Base-by-base conservation (phyloP, 2,888 invertebrate genomes). In the Heliconius charithonia region DNA sequence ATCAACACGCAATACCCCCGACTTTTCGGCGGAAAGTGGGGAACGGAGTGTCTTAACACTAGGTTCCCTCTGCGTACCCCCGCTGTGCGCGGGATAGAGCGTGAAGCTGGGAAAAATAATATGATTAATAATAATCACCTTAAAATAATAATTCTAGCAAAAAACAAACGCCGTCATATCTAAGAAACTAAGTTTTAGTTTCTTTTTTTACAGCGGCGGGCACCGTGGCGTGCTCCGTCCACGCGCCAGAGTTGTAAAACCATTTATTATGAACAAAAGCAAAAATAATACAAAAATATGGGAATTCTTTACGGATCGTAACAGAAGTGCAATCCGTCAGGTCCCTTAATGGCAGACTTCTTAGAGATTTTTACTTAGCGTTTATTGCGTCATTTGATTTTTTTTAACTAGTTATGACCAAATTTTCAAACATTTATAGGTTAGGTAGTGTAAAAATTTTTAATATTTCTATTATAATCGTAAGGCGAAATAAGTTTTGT, bases 221-320 rank as follows among this genome's bases (percentile, higher is more conserved):
- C 82, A 81, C 78, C 76, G 41, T 85, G 91, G 90, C 93, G 88
- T 85, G 89, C 88, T 91, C 87, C 91, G 75, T 88, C 90, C 93
- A 92, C 93, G 91, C 93, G 93, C 91, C 91, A 81, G 81, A 77
- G 89, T 80, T 82, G 81, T 93, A 93, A 93, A 93, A 86, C 89
- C 84, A 91, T 91, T 91, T 89, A 86, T 76, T 82, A 81, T 85
- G 87, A 87, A 87, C 88, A 88, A 88, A 86, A 85, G 87, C 87
- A 87, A 87, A 87, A 81, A 88, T 88, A 88, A 89, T 86, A 89
- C 85, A 86, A 87, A 65, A 90, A 90, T 89, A 88, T 87, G 81
- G 83, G 81, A 87, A 90, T 92, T 92, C 87, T 91, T 88, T 90
- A 91, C 85, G 86, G 86, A 86, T 88, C 86, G 86, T 90, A 88